Evolutionary conservation across 2,113 vertebrate genomes (phyloP).

Genomic region (Physeter macrocephalus): DNA sequence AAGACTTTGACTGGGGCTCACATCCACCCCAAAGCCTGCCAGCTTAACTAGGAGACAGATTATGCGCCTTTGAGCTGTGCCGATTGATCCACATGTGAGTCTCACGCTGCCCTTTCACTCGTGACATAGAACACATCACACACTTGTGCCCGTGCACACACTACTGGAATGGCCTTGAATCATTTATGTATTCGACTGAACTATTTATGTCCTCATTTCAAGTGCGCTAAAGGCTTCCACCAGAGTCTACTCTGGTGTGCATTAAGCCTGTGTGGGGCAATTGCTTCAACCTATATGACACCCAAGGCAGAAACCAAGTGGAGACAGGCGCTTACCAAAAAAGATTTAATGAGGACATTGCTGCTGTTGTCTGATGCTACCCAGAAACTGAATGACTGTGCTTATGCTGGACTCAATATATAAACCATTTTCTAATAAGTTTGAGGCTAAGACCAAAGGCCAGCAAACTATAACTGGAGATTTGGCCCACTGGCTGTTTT

Average conservation of each 20-base stretch:
- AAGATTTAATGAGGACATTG: not conserved
- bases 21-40: not conserved
- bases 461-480: not conserved
- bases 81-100: not conserved
- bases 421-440: not conserved
- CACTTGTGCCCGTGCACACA: not conserved
- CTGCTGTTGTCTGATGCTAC: not conserved
- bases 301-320: not conserved
- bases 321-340: not conserved
- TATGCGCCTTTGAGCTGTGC: not conserved
- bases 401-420: not conserved
- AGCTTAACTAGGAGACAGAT: not conserved
- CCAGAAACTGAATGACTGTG: not conserved
- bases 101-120: not conserved
- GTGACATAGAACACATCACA: not conserved
- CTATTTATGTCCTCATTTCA: slow-evolving; percentile 32
- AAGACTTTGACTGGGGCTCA: not conserved
- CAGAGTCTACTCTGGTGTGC: not conserved
- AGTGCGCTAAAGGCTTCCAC: not conserved
- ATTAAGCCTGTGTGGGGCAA: not conserved
- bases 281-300: not conserved
- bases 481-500: not conserved
- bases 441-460: not conserved
- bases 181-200: not conserved
- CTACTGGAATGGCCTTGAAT: not conserved